Evolutionary conservation across 2,888 invertebrate species (phyloP).

Genomic region (Xanthorhoe spadicearia): DNA sequence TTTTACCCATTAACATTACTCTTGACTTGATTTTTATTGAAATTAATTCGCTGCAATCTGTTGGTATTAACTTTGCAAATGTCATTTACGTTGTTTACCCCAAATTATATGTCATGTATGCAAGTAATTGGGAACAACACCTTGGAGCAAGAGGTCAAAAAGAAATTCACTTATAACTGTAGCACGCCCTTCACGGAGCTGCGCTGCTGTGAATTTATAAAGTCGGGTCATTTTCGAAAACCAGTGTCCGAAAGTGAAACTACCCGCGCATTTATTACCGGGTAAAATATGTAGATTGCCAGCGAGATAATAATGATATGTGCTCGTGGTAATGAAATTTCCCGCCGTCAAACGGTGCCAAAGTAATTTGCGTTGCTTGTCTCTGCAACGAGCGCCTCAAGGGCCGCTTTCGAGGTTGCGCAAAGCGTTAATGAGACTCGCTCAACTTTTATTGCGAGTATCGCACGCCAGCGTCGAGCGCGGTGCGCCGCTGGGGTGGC

Average conservation of each 20-base stretch:
- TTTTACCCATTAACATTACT: slow-evolving; percentile 28
- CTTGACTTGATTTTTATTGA: slow-evolving; percentile 38
- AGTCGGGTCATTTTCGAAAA: slow-evolving; percentile 83
- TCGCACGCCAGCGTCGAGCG: slow-evolving; percentile 52
- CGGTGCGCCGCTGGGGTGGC: slow-evolving; percentile 50
- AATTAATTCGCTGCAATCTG: slow-evolving; percentile 45
- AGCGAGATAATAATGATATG: slow-evolving; percentile 84
- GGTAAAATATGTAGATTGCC: slow-evolving; percentile 85
- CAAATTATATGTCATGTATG: slow-evolving; percentile 73
- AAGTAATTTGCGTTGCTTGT: slow-evolving; percentile 85
- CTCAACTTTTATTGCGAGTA: slow-evolving; percentile 74
- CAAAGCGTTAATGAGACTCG: slow-evolving; percentile 80
- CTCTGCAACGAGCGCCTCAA: slow-evolving; percentile 79
- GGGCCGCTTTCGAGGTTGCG: slow-evolving; percentile 84
- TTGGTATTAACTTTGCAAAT: slow-evolving; percentile 63
- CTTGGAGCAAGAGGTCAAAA: slow-evolving; percentile 83
- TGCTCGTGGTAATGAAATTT: slow-evolving; percentile 85
- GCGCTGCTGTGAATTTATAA: slow-evolving; percentile 72
- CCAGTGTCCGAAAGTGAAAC: slow-evolving; percentile 84
- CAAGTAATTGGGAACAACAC: slow-evolving; percentile 76
- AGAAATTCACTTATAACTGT: slow-evolving; percentile 84
- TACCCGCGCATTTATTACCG: slow-evolving; percentile 82
- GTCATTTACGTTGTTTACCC: slow-evolving; percentile 76
- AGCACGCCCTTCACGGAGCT: slow-evolving; percentile 79
- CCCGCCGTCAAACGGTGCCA: slow-evolving; percentile 85